Conservation (phyloP, 1,140 invertebrate species). For the Sminthurides bifidus region DNA sequence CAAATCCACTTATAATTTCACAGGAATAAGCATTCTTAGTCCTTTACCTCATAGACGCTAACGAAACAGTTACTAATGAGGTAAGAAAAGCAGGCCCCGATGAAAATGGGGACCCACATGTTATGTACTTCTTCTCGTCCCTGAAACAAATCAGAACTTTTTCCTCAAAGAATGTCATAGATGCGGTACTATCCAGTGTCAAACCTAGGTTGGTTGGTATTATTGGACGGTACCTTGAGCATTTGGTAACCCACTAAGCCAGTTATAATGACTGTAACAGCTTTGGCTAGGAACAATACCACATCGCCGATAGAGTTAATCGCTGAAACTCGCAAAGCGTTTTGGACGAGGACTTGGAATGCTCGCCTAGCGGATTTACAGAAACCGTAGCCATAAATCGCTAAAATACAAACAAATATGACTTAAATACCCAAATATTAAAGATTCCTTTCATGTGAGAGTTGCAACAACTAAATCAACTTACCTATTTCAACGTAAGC, state of each 20-base stretch:
- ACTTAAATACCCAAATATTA: background rate
- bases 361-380: conserved; percentile 52
- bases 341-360: conserved; percentile 47
- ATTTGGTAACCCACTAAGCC: conserved; percentile 49
- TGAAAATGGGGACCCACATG: conserved; percentile 52
- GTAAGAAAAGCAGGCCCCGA: conserved; percentile 56
- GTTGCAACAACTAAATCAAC: conserved; percentile 37
- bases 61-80: conserved; percentile 62
- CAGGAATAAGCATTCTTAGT: conserved; percentile 8
- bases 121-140: conserved; percentile 50
- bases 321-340: conserved; percentile 54
- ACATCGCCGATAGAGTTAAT: conserved; percentile 70
- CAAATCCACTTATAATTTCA: conserved; percentile 5
- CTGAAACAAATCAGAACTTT: conserved; percentile 35
- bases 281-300: conserved; percentile 60
- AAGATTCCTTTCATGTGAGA: conserved; percentile 27
- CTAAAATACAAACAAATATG: conserved; percentile 37
- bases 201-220: too few species aligned
- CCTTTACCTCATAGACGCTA: conserved; percentile 63
- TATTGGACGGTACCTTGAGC: conserved; percentile 42
- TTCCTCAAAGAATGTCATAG: too few species aligned
- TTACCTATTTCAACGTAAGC: conserved; percentile 66
- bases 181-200: too few species aligned
- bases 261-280: conserved; percentile 52
- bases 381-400: conserved; percentile 58